Evolutionary conservation across 2,113 vertebrate species (phyloP).

Genomic region (Saguinus midas): DNA sequence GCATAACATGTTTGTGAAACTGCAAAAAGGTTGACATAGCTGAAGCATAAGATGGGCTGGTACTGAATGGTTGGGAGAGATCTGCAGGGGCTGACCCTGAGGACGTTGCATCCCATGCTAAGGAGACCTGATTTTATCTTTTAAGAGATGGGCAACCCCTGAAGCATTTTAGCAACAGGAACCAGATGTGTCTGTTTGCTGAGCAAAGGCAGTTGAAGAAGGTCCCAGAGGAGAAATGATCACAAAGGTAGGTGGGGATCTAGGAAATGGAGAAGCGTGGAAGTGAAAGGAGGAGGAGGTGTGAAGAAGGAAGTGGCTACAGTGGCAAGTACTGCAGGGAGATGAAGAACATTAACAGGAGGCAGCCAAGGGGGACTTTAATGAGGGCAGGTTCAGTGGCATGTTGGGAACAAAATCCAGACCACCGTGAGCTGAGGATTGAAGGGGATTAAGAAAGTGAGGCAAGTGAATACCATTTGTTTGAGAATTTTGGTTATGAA

Average conservation of each 20-base stretch:
- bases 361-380: background rate
- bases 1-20: background rate
- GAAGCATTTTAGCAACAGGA: background rate
- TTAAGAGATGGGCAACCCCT: background rate
- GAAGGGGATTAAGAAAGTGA: background rate
- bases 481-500: background rate
- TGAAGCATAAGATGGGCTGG: background rate
- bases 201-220: background rate
- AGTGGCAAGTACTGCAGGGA: accelerated
- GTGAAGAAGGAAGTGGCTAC: no score
- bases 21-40: background rate
- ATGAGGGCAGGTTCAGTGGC: background rate
- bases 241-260: background rate
- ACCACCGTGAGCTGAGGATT: background rate
- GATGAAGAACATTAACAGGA: background rate
- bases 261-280: background rate
- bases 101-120: background rate
- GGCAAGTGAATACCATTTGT: background rate
- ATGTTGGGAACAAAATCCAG: background rate
- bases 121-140: background rate
- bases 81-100: background rate
- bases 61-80: background rate
- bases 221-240: background rate
- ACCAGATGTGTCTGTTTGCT: background rate
- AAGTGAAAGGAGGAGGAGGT: background rate